Evolutionary conservation across 2,888 invertebrate genomes (phyloP).

Genomic region (Epinotia nisella): DNA sequence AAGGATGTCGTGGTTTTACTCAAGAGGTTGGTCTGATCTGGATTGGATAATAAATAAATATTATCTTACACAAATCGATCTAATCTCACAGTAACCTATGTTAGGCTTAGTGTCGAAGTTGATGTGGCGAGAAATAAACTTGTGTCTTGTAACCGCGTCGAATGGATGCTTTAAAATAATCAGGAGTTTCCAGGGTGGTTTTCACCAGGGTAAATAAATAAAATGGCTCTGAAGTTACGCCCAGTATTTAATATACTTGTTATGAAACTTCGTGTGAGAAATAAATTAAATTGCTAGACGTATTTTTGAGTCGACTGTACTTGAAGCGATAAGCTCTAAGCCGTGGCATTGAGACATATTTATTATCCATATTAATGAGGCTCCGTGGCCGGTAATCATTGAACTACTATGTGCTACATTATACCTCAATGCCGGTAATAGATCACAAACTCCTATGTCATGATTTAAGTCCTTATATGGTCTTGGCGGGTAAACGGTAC

Average conservation of each 20-base stretch:
- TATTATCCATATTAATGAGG: constrained; percentile 41
- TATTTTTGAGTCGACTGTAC: not conserved
- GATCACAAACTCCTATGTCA: constrained; percentile 30
- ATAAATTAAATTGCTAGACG: not conserved
- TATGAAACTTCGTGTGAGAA: not conserved
- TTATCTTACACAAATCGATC: no score
- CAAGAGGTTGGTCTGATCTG: not conserved
- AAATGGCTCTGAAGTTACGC: not conserved
- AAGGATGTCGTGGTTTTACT: constrained; percentile 16
- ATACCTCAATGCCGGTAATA: constrained; percentile 28
- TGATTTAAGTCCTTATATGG: constrained; percentile 26
- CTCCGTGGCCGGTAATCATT: constrained; percentile 12
- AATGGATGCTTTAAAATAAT: not conserved
- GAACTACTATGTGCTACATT: no score
- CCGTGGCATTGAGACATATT: constrained; percentile 30
- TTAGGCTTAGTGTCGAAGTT: no score
- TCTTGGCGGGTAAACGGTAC: constrained; percentile 2
- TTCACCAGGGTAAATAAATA: not conserved
- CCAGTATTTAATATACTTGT: not conserved
- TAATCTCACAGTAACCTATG: no score
- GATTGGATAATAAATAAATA: not conserved
- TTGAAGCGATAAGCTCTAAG: constrained; percentile 37
- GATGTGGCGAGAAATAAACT: not conserved
- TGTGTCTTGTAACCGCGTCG: not conserved
- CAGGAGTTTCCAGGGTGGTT: not conserved